Percentiles rank a stretch among this genome's conserved stretches.
phyloP scores from a whole-genome alignment of 1,140 invertebrate genomes.

The Mactra quadrangularis region DNA sequence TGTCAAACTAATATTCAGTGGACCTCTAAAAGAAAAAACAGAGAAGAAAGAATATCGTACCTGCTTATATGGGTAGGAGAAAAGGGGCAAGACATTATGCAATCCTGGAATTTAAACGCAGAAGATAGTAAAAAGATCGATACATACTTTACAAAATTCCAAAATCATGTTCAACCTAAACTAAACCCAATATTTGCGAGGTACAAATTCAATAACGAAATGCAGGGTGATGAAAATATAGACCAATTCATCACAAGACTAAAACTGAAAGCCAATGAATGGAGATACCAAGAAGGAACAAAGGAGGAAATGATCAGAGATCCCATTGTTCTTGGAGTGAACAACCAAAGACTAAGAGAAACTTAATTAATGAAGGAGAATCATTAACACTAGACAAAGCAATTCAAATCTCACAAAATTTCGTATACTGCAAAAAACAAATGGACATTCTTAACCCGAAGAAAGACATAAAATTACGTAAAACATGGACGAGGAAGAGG shows the following conservation, averaged over 20 bases:
- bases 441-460: slow-evolving; percentile 26
- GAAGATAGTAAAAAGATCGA: slow-evolving; percentile 18
- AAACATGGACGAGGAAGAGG: no score
- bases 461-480: neutral
- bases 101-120: slow-evolving; percentile 12
- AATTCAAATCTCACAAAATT: slow-evolving; percentile 26
- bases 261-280: slow-evolving; percentile 9
- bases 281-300: slow-evolving; percentile 13
- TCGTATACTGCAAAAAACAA: slow-evolving; percentile 12
- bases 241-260: slow-evolving; percentile 30
- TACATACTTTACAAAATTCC: slow-evolving; percentile 9
- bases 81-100: slow-evolving; percentile 25
- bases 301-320: slow-evolving; percentile 29
- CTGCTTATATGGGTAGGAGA: slow-evolving; percentile 36
- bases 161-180: slow-evolving; percentile 31
- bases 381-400: slow-evolving; percentile 1
- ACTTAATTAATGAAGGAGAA: slow-evolving; percentile 7
- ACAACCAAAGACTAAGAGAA: slow-evolving; percentile 26
- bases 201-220: slow-evolving; percentile 4
- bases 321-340: slow-evolving; percentile 30
- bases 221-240: slow-evolving; percentile 14
- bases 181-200: slow-evolving; percentile 15
- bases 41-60: no score
- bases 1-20: no score
- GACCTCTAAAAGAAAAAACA: no score